phyloP scores from a whole-genome alignment of 2,113 vertebrate species.

The Lycaon pictus region DNA sequence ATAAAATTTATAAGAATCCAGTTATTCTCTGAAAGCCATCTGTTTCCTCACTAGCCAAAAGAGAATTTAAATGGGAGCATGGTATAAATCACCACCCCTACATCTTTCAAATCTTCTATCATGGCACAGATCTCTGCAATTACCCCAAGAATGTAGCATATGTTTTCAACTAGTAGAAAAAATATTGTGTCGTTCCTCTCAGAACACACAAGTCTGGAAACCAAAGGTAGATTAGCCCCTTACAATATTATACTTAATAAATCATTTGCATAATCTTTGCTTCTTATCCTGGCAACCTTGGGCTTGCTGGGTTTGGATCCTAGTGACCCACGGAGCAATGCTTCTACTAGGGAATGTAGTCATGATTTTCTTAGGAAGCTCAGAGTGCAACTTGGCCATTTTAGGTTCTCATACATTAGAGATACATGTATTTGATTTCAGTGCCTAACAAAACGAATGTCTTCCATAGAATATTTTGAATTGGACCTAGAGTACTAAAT shows the following conservation, averaged over 20 bases:
- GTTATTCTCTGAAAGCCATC: constrained; percentile 33
- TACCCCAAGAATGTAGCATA: neutral
- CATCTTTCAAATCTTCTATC: neutral
- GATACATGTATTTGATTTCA: neutral
- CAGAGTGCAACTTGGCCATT: neutral
- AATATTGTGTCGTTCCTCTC: neutral
- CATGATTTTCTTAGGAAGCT: neutral
- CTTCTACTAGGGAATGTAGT: neutral
- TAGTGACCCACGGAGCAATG: neutral
- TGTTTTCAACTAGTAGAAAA: neutral
- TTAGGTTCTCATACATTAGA: neutral
- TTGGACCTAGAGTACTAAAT: neutral
- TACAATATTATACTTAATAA: neutral
- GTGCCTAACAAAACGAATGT: neutral
- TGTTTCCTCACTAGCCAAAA: constrained; percentile 28
- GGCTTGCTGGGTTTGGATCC: neutral
- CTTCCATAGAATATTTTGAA: constrained; percentile 21
- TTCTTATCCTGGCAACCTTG: neutral
- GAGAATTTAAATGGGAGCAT: neutral
- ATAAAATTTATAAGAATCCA: constrained; percentile 47
- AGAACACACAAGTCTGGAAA: neutral
- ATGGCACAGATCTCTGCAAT: constrained; percentile 12
- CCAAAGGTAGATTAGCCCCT: neutral
- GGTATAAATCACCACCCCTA: neutral
- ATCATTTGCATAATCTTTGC: neutral